Base-by-base conservation (phyloP, 2,113 vertebrate species). In the Coptodon bakossiorum region DNA sequence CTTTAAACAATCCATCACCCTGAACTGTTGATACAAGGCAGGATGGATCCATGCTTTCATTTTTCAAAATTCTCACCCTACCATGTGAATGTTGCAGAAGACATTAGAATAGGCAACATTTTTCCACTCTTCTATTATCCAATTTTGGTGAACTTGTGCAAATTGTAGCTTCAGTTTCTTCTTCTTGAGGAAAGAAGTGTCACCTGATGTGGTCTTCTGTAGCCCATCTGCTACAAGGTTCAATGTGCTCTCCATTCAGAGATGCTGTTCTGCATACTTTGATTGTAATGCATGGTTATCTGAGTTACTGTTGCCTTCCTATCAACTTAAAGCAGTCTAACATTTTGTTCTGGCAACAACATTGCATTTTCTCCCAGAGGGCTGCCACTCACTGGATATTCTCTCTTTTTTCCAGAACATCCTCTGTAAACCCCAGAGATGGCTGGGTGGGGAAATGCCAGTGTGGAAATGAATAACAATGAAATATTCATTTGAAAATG, bases 381-480 rank as follows among this genome's bases (percentile, higher is more conserved):
- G 9, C 6, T 45, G 13, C 68, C 38, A 10, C 38, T 73, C 13
- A 45, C 66, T 29, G 40, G 68, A 27, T 48, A 48, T 45, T 71
- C 12, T 71, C n/a, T 22, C 66, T n/a, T 71, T 71, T 71, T 71
- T 71, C 7, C n/a, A 43, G 38, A 27, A 16, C 40, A 48, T 17
- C 16, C 68, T 76, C 24, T 76, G 40, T 29, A 29, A 29, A 76
- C 24, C 40, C 9, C 0, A 0, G 22, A 73, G 40, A 76, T 0
- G 0, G 9, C 14, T 48, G 22, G 24, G 40, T 76, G 68, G 24
- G 16, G 43, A 76, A 76, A 76, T 66, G 6, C 19, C 61, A 66
- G 19, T 66, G 61, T 66, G 61, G 61, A 66, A 66, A 68, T 68
- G 61, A 68, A 38, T 1, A 68, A 38, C 34, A 68, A 68, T 68